Base-by-base conservation (phyloP, 2,797 vertebrate species). In the Enteromius paludinosus region DNA sequence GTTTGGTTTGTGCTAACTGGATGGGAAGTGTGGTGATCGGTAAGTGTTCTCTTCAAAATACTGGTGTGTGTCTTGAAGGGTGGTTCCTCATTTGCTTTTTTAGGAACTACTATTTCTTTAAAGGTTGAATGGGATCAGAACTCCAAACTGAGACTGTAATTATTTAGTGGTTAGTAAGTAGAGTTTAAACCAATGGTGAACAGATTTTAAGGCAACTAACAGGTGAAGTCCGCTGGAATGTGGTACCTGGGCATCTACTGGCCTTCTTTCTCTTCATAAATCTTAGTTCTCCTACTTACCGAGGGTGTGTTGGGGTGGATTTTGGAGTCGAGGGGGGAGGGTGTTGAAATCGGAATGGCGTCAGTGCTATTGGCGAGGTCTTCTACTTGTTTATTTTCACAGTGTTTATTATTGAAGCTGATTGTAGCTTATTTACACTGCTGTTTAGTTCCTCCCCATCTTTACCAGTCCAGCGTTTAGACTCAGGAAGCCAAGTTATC, bases 371-470 rank as follows among this genome's bases (percentile, higher is more conserved):
- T 79, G 86, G 86, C 33, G 11, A 79, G 77, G 52, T 83, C 89
- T 30, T 70, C 82, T 85, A 87, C 83, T 89, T 14, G 88, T 90
- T 93, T 90, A 87, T 93, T 93, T 93, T 91, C 87, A 87, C 85
- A 90, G 71, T 87, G 93, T 94, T 93, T 94, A 93, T 92, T 91
- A 91, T 90, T 87, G 89, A 82, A 89, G 87, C 90, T 95, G 92
- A 94, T 95, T 94, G 86, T 90, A 89, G 88, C 20, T 8, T 92
- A 91, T 94, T 93, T 93, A 92, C 87, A 3, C 84, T 85, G 80
- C 62, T 91, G 88, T 90, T 93, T 85, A 81, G 82, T 86, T 77
- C 78, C 71, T 82, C 85, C 91, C 87, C 90, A 83, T 87, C 82
- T 92, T 89, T 84, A 83, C 90, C 87, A 89, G 89, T 87, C 68